Evolutionary conservation across 2,113 vertebrate species (phyloP).

Genomic region (Platysteira castanea): DNA sequence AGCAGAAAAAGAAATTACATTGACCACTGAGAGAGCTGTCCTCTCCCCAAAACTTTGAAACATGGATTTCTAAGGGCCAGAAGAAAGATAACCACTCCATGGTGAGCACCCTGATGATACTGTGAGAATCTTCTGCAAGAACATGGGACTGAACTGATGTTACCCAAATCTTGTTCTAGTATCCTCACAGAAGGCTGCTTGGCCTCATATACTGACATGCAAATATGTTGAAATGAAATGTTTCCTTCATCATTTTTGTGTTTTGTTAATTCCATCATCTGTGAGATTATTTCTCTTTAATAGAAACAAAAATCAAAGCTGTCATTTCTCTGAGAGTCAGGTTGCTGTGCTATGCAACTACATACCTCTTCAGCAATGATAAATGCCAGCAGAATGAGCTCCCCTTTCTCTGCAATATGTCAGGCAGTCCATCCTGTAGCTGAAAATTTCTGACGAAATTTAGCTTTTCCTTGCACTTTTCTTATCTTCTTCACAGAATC

Average conservation of each 20-base stretch:
- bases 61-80: neutral
- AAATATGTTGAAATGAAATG: neutral
- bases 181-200: neutral
- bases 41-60: neutral
- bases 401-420: neutral
- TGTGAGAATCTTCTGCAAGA: neutral
- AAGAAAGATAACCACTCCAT: neutral
- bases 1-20: neutral
- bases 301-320: neutral
- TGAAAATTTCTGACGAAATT: neutral
- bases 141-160: neutral
- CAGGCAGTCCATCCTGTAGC: neutral
- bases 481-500: neutral
- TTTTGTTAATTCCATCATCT: neutral
- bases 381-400: neutral
- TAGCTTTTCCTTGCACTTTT: neutral
- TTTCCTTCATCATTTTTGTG: neutral
- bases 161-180: neutral
- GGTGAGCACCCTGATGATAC: accelerated
- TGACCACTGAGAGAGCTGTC: neutral
- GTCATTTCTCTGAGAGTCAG: neutral
- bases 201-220: neutral
- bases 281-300: neutral
- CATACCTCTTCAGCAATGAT: neutral
- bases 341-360: neutral